These are phyloP conservation scores for Myotis vivesi DNA, from an alignment of 2,797 vertebrate genomes.

Conservation along the genomic window DNA sequence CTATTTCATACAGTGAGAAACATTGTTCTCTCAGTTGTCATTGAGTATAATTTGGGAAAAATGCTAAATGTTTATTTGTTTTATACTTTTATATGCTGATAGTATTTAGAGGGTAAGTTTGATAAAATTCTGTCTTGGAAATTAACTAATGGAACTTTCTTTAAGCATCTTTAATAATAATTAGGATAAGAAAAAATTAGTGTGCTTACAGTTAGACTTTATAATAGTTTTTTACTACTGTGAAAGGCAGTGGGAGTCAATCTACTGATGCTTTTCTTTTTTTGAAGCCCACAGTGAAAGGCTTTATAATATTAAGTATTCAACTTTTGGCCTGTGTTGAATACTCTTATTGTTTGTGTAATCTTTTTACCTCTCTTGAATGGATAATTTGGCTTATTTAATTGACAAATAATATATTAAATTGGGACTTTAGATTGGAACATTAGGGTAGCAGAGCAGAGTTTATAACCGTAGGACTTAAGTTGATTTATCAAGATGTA, in stretches of 20 bases:
- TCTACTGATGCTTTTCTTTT: background rate
- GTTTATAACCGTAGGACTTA: background rate
- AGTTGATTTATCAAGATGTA: background rate
- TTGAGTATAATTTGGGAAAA: conserved; percentile 72
- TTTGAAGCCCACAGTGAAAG: conserved; percentile 41
- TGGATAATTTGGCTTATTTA: conserved; percentile 50
- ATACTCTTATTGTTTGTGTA: conserved; percentile 14
- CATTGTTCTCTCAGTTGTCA: conserved; percentile 70
- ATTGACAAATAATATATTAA: conserved; percentile 25
- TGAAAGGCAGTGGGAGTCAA: background rate
- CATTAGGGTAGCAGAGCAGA: conserved; percentile 20
- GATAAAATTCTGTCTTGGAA: conserved; percentile 45
- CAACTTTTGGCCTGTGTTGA: conserved; percentile 34
- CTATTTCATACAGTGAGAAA: conserved; percentile 72
- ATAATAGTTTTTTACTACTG: conserved; percentile 22
- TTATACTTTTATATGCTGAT: conserved; percentile 62
- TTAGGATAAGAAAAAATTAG: conserved; percentile 47
- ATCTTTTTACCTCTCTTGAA: conserved; percentile 6
- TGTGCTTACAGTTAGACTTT: conserved; percentile 14
- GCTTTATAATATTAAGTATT: conserved; percentile 14
- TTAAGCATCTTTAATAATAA: conserved; percentile 32
- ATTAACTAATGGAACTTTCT: conserved; percentile 32
- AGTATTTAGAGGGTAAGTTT: conserved; percentile 57
- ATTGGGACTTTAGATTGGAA: conserved; percentile 48
- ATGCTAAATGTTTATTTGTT: conserved; percentile 60